Evolutionary conservation across 2,888 invertebrate genomes (phyloP).

Genomic region (Ditula angustiorana): DNA sequence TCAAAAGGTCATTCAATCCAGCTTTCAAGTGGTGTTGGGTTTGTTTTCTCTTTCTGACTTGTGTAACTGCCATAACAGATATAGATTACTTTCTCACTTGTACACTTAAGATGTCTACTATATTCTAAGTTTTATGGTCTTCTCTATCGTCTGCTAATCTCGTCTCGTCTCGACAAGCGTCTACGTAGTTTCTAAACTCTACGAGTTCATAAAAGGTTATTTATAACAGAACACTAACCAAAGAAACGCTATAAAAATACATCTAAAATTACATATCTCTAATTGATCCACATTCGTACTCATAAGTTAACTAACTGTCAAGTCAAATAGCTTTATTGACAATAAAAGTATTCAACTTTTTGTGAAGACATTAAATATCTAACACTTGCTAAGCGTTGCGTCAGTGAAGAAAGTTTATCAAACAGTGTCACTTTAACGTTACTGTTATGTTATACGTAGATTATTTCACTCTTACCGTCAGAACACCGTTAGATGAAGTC

Average conservation of each 20-base stretch:
- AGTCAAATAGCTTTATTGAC: conserved; percentile 20
- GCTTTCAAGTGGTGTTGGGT: too few species aligned
- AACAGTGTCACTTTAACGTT: conserved; percentile 56
- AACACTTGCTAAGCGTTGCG: conserved; percentile 48
- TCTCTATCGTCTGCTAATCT: too few species aligned
- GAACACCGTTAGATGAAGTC: conserved; percentile 41
- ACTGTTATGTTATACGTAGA: conserved; percentile 46
- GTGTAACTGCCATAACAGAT: too few species aligned
- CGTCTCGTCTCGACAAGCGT: neutral
- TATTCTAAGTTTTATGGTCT: too few species aligned
- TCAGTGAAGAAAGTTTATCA: conserved; percentile 59
- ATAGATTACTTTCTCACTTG: too few species aligned
- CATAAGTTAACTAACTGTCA: conserved; percentile 30
- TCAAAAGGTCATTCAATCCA: too few species aligned
- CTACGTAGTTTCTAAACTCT: conserved; percentile 1
- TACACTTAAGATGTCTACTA: too few species aligned
- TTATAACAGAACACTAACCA: neutral
- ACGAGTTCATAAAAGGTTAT: neutral
- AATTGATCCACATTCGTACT: conserved; percentile 23
- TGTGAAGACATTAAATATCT: conserved; percentile 19
- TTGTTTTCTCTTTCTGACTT: too few species aligned
- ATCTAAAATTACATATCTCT: neutral
- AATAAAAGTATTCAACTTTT: conserved; percentile 24
- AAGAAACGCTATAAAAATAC: conserved; percentile 6
- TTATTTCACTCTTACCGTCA: conserved; percentile 53